Base-by-base conservation (phyloP, 2,888 invertebrate species). In the Cremastobaeus sp. region DNA sequence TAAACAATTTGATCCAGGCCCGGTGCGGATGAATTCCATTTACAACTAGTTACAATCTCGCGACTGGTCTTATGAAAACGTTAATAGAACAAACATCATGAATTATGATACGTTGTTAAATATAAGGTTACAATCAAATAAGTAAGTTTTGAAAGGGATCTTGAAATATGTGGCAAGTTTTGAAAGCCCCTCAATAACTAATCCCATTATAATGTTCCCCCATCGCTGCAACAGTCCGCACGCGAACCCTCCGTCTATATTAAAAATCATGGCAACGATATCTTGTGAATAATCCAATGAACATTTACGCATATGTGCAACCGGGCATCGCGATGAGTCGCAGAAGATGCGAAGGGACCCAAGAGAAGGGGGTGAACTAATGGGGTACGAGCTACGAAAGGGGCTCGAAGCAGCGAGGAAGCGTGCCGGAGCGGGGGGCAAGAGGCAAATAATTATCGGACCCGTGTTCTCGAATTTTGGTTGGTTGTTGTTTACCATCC, bases 261-360 rank as follows among this genome's bases (percentile, higher is more conserved):
- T 82, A 82, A 85, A 84, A 85, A 85, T 83, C 82, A 81, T 81
- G 79, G 82, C 81, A 83, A 83, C 80, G 82, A 83, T 85, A 84
- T 85, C 84, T 76, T 77, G 74, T 83, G 83, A 84, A 83, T 83
- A 83, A 83, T 82, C 79, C 78, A 83, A 83, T 76, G 73, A 74
- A 75, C 78, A 76, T 76, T 50, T 65, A 69, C 43, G 66, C 77
- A 73, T 76, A 76, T 73, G 74, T 72, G 54, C 64, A 47, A 64
- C 35, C 37, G 41, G 35, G 50, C 32, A 50, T 45, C 37, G 5
- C 3, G 55, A 60, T 52, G 50, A 50, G 55, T 43, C 34, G 62
- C 32, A 15, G 21, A 48, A 47, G 54, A 47, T 39, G 54, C 20
- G 28, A n/a, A 28, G 3, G 18, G 34, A 17, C 15, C 21, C 8